Conservation (phyloP, 2,113 vertebrate genomes). For the Equus quagga region DNA sequence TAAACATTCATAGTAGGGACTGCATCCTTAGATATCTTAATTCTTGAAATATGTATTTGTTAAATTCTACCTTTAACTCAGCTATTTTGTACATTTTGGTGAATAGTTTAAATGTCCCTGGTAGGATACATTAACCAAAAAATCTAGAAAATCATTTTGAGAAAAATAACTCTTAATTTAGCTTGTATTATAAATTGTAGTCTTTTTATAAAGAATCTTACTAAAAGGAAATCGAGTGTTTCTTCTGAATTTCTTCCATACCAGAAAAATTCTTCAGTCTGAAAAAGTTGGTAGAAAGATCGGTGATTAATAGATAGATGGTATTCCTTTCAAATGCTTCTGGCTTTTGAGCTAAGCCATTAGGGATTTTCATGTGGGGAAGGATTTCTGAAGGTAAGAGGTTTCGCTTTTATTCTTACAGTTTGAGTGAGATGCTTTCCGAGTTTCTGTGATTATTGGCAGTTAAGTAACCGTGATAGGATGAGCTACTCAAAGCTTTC, state of each 20-base stretch:
- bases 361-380: neutral
- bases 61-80: conserved; percentile 11
- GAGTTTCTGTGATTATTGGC: neutral
- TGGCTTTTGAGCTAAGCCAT: conserved; percentile 25
- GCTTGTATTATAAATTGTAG: neutral
- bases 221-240: neutral
- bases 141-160: conserved; percentile 5
- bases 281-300: conserved; percentile 8
- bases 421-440: neutral
- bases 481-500: neutral
- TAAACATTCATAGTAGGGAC: neutral
- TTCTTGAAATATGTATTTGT: conserved; percentile 37
- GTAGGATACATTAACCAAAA: neutral
- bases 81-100: conserved; percentile 24
- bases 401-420: neutral
- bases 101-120: conserved; percentile 29
- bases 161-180: neutral
- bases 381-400: neutral
- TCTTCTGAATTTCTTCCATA: neutral
- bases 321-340: neutral
- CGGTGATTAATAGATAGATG: neutral
- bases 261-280: conserved; percentile 3
- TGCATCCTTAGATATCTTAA: neutral
- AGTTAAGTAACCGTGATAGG: neutral
- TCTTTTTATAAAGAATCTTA: neutral